A percentile compares a stretch with the other conserved stretches of the same genome.
Evolutionary conservation across 2,888 invertebrate genomes (phyloP).

Genomic region (Malthinus seriepunctatus): DNA sequence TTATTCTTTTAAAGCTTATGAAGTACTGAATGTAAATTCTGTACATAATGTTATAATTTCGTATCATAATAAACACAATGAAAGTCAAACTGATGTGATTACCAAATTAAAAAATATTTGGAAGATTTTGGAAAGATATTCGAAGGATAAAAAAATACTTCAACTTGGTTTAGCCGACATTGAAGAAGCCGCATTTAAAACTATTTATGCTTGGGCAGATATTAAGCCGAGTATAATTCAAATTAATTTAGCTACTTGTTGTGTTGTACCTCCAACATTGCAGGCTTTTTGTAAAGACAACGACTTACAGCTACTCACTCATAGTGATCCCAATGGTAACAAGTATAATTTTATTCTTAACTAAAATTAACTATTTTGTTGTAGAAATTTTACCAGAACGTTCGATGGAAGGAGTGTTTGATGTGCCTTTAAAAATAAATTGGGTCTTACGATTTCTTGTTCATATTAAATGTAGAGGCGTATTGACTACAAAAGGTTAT

Average conservation of each 20-base stretch:
- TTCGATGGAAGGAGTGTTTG: slow-evolving; percentile 63
- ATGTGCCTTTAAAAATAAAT: slow-evolving; percentile 57
- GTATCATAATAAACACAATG: slow-evolving; percentile 62
- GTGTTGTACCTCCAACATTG: slow-evolving; percentile 90
- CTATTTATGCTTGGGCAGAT: slow-evolving; percentile 75
- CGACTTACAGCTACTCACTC: slow-evolving; percentile 91
- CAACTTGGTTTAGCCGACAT: slow-evolving; percentile 88
- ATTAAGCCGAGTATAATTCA: slow-evolving; percentile 88
- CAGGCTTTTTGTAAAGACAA: slow-evolving; percentile 88
- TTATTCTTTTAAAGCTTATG: slow-evolving; percentile 70
- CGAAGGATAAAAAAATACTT: slow-evolving; percentile 64
- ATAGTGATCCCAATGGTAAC: slow-evolving; percentile 89
- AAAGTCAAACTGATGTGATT: slow-evolving; percentile 52
- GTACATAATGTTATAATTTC: slow-evolving; percentile 85
- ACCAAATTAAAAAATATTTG: slow-evolving; percentile 76
- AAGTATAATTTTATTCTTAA: too few relatives aligned
- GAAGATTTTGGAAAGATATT: slow-evolving; percentile 75
- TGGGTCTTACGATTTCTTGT: slow-evolving; percentile 89
- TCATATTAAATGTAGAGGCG: slow-evolving; percentile 88
- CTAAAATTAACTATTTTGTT: slow-evolving; percentile 34
- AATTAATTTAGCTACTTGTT: slow-evolving; percentile 90
- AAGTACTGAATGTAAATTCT: slow-evolving; percentile 68
- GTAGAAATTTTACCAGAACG: slow-evolving; percentile 62
- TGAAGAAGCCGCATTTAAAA: slow-evolving; percentile 77
- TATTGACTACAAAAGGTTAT: slow-evolving; percentile 89